Conservation (phyloP, 2,113 vertebrate genomes). For the Isurus oxyrinchus region DNA sequence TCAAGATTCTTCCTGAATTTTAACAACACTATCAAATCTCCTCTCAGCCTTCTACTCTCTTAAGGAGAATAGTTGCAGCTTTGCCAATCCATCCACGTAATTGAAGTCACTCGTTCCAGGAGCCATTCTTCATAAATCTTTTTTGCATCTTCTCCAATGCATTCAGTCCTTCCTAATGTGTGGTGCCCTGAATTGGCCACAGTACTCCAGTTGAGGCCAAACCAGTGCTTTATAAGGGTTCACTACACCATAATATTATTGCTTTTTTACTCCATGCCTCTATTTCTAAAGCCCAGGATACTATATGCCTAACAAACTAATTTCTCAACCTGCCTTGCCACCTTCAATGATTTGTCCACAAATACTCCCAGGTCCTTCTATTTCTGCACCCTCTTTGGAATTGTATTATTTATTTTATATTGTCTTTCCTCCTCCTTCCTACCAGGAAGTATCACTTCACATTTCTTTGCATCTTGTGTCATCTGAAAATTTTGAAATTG, state of each 20-base stretch:
- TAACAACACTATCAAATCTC: neutral
- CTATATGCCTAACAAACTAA: neutral
- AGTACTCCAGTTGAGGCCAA: neutral
- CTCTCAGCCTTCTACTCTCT: neutral
- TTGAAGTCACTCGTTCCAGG: no score
- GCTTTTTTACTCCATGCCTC: neutral
- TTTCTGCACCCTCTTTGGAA: no score
- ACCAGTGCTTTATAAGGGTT: neutral
- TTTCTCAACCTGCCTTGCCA: neutral
- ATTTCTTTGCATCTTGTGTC: no score
- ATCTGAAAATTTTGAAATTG: no score
- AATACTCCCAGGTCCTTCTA: no score
- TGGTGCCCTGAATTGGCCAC: neutral
- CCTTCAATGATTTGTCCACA: no score
- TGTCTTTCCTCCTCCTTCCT: no score
- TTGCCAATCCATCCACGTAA: neutral
- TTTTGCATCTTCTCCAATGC: neutral
- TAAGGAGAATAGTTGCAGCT: no score
- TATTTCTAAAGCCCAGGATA: neutral
- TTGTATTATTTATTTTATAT: no score
- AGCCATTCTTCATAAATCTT: neutral
- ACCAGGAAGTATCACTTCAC: no score
- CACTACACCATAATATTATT: neutral
- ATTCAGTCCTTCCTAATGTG: neutral
- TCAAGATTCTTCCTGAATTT: neutral